Evolutionary conservation across 2,113 vertebrate species (phyloP), one percentile per base, ranked within the genome.

Genomic region (Nansenia antarctica): DNA sequence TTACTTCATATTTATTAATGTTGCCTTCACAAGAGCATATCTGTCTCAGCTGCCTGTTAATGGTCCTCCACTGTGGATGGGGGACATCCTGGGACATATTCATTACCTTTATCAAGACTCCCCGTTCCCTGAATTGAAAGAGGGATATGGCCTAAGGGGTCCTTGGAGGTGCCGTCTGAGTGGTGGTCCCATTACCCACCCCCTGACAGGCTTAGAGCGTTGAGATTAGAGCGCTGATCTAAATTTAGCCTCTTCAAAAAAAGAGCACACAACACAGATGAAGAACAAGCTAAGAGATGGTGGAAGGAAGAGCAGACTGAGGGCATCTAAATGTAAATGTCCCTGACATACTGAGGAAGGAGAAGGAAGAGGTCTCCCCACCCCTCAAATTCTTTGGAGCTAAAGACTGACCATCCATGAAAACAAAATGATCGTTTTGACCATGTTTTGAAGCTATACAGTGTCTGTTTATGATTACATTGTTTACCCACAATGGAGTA

Each of bases 181-280:
- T 42, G 34, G 59, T 2, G 55, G 35, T 73, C 55, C 1, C 55
- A 59, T 65, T 54, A 66, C 29, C 52, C 49, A 27, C 15, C 71
- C 29, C 18, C 52, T 2, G n/a, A 2, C 62, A 70, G 69, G 18
- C 69, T 70, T 39, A 27, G 32, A 74, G 61, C 67, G 85, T 84
- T 78, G 8, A 78, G 70, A 85, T 87, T 78, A 85, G 27, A 65
- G 53, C 27, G 7, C 14, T 34, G 3, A 9, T 69, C 77, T 82
- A 86, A 74, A 86, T 72, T 24, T 80, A 86, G 39, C 27, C 15
- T 18, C 31, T 47, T 39, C 63, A 70, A 78, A 78, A n/a, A 82
- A 67, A 67, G 80, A 82, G 80, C 69, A 53, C 0, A 8, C 27
- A 49, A 71, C 3, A 5, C 27, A 70, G 77, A 79, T 29, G 54